These are phyloP conservation scores for Fringilla coelebs DNA, from an alignment of 2,797 vertebrate species.

Conservation along the genomic window DNA sequence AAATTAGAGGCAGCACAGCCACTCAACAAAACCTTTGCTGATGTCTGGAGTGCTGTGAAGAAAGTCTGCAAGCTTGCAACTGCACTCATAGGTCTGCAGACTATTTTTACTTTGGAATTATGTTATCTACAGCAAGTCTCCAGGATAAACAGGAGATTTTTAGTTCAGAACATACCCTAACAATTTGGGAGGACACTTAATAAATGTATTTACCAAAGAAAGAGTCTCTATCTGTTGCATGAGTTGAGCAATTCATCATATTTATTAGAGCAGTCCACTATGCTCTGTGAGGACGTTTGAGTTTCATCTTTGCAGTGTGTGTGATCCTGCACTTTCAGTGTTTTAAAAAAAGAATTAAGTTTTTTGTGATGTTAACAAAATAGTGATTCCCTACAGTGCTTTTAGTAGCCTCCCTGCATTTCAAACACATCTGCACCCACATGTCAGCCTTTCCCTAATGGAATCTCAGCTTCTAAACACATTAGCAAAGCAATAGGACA, in stretches of 20 bases:
- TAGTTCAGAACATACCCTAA: neutral
- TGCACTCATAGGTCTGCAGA: neutral
- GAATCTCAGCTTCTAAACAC: slow-evolving; percentile 16
- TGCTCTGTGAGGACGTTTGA: neutral
- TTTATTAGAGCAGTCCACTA: neutral
- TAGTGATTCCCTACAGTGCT: neutral
- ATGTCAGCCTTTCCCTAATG: slow-evolving; percentile 1
- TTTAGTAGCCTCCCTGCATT: neutral
- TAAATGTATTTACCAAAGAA: neutral
- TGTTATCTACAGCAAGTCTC: neutral
- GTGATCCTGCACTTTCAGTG: neutral
- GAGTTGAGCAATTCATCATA: neutral
- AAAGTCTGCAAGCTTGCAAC: neutral
- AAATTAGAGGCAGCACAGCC: neutral
- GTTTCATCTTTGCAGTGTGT: neutral
- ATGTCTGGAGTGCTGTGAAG: neutral
- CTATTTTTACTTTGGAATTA: neutral
- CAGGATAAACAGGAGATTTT: neutral
- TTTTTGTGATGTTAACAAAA: slow-evolving; percentile 9
- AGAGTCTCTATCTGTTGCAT: neutral
- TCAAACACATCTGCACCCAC: slow-evolving; percentile 30
- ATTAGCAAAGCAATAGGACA: slow-evolving; percentile 36
- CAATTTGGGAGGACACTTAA: neutral
- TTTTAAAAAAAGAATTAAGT: neutral
- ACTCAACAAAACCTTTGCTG: neutral